Evolutionary conservation across 2,113 vertebrate species (phyloP).

Genomic region (Balaeniceps rex): DNA sequence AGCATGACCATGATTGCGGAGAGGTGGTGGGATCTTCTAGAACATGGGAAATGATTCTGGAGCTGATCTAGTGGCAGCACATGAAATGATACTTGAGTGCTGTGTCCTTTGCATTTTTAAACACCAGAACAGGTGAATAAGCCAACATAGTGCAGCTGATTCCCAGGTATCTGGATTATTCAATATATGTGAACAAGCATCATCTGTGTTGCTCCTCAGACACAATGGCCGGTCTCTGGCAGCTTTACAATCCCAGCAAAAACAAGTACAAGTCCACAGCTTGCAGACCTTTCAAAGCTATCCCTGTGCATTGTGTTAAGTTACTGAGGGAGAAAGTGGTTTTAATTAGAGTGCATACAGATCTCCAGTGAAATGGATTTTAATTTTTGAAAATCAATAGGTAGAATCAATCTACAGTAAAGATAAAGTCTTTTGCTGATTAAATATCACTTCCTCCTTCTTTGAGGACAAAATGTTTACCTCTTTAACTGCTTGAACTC

Average conservation of each 20-base stretch:
- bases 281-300: not conserved
- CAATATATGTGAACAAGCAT: accelerated
- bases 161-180: not conserved
- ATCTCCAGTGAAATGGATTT: not conserved
- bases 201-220: not conserved
- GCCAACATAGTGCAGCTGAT: not conserved
- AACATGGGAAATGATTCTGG: not conserved
- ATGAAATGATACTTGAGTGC: not conserved
- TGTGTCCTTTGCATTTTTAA: not conserved
- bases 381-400: not conserved
- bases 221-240: not conserved
- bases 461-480: not conserved
- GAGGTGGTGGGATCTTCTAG: not conserved
- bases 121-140: not conserved
- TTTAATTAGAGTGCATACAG: not conserved
- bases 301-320: not conserved
- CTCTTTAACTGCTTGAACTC: not conserved
- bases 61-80: not conserved
- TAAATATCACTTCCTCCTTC: not conserved
- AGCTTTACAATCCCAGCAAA: not conserved
- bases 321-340: not conserved
- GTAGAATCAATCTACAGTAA: not conserved
- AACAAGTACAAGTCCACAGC: not conserved
- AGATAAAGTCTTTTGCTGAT: not conserved
- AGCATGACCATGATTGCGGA: accelerated